Conservation (phyloP, 2,797 vertebrate genomes). For the Rhincodon typus region DNA sequence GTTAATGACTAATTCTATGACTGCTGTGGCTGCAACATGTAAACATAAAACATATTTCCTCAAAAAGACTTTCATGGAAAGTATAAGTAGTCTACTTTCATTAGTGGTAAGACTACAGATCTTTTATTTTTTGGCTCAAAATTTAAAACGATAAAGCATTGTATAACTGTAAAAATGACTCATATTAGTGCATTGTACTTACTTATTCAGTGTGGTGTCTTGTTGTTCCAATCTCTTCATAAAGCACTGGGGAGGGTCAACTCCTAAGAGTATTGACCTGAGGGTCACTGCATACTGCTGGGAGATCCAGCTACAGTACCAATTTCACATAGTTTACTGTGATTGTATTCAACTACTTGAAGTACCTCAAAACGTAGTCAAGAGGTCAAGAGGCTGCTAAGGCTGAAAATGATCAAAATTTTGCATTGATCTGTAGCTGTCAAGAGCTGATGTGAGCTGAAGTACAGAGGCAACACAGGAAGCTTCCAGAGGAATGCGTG, state of each 20-base stretch:
- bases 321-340: constrained; percentile 66
- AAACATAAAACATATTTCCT: neutral
- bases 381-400: constrained; percentile 64
- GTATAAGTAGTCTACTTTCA: neutral
- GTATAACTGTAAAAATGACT: constrained; percentile 30
- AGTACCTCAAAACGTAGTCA: constrained; percentile 63
- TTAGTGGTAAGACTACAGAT: neutral
- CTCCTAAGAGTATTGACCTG: constrained; percentile 49
- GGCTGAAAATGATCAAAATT: constrained; percentile 65
- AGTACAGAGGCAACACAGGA: constrained; percentile 22
- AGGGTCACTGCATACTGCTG: constrained; percentile 51
- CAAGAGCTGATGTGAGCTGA: constrained; percentile 37
- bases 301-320: constrained; percentile 58
- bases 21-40: neutral
- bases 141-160: neutral
- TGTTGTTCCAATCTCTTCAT: constrained; percentile 37
- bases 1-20: neutral
- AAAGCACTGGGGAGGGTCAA: constrained; percentile 29
- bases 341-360: constrained; percentile 72
- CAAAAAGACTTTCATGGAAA: neutral
- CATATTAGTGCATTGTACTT: constrained; percentile 30
- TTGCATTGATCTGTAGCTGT: constrained; percentile 54
- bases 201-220: constrained; percentile 33
- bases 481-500: constrained; percentile 32
- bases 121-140: neutral